Percentiles rank a stretch among this genome's conserved stretches.
These are phyloP conservation scores for Theonella swinhoei DNA, from an alignment of 37 sponge, comb jelly and placozoan species.

Conservation along the genomic window DNA sequence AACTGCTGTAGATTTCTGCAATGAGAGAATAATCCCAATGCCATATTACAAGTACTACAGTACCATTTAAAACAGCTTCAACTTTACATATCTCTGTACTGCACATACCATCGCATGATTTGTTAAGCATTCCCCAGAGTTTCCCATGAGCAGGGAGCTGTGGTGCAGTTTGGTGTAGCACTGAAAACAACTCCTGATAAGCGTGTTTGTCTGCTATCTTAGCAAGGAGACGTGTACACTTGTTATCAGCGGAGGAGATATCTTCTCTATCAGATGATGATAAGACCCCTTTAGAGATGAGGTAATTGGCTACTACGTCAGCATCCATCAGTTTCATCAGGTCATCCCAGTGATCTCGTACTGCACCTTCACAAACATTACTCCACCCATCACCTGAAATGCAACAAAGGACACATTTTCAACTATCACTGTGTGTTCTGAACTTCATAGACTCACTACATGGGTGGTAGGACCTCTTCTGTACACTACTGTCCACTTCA, in stretches of 20 bases:
- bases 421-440: no score
- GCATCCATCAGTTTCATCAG: not conserved
- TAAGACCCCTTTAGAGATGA: not conserved
- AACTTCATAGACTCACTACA: no score
- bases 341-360: not conserved
- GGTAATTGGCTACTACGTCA: not conserved
- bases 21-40: no score
- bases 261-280: not conserved
- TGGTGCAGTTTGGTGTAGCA: not conserved
- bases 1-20: no score
- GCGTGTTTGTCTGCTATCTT: not conserved
- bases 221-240: not conserved
- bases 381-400: not conserved
- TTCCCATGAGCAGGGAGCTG: not conserved
- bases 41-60: no score
- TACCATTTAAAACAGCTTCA: no score
- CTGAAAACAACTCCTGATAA: not conserved
- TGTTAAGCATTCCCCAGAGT: not conserved
- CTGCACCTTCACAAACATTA: not conserved
- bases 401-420: no score
- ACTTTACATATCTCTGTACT: no score
- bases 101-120: not conserved
- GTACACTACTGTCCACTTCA: no score
- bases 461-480: no score
- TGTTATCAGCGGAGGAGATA: not conserved